A percentile compares a stretch with the other conserved stretches of the same genome.
These are phyloP conservation scores for Lamellibrachia luymesi DNA, from an alignment of 1,140 invertebrate species.

Conservation along the genomic window DNA sequence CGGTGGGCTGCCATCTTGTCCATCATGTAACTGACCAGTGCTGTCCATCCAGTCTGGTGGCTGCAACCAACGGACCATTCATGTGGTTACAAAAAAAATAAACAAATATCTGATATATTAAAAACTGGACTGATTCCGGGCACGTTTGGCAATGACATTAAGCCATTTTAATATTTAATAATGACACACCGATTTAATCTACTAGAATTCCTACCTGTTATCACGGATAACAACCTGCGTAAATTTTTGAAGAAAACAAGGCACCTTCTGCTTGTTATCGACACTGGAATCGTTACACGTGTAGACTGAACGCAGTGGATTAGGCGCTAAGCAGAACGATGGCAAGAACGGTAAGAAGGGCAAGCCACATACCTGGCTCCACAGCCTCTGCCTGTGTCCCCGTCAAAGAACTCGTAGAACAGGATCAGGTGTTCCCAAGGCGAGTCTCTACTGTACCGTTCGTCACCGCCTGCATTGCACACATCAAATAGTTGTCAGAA, in stretches of 20 bases:
- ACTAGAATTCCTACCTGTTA: neutral
- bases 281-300: neutral
- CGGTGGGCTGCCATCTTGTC: neutral
- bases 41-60: conserved; percentile 57
- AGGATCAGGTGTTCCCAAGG: conserved; percentile 49
- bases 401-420: conserved; percentile 57
- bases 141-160: no score
- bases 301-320: neutral
- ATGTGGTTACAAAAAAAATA: neutral
- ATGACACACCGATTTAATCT: neutral
- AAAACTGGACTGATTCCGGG: no score
- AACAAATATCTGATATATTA: neutral
- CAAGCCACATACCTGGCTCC: conserved; percentile 48
- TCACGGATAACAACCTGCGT: neutral
- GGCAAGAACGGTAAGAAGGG: neutral
- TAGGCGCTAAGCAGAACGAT: neutral
- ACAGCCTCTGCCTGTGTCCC: conserved; percentile 53
- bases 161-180: no score
- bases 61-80: conserved; percentile 33
- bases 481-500: neutral
- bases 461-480: neutral
- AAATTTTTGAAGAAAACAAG: neutral
- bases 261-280: no score
- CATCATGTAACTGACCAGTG: conserved; percentile 31
- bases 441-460: conserved; percentile 38